phyloP scores from a whole-genome alignment of 1,140 invertebrate species.

The Cotesia chilonis region DNA sequence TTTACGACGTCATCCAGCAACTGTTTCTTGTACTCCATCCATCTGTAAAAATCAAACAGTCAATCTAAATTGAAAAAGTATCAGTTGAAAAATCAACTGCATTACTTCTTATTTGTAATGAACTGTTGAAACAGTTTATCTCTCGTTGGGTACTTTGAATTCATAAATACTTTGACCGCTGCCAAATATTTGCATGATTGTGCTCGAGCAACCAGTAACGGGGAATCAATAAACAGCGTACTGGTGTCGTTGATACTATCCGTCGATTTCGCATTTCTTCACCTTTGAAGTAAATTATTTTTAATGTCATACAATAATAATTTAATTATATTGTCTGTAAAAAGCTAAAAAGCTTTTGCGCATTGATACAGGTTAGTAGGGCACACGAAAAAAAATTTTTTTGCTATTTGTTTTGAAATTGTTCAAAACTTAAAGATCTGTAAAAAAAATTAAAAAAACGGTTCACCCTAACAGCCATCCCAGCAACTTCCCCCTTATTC shows the following conservation, averaged over 20 bases:
- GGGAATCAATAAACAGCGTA: slow-evolving; percentile 70
- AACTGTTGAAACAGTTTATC: slow-evolving; percentile 68
- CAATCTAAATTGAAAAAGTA: neutral
- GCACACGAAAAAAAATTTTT: too few species aligned
- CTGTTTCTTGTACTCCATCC: slow-evolving; percentile 66
- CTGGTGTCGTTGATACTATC: slow-evolving; percentile 67
- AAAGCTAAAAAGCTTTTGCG: too few species aligned
- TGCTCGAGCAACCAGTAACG: slow-evolving; percentile 70
- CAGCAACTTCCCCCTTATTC: too few species aligned
- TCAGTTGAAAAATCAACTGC: too few species aligned
- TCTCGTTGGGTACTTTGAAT: slow-evolving; percentile 69
- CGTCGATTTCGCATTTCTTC: slow-evolving; percentile 70
- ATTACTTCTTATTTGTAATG: slow-evolving; percentile 59
- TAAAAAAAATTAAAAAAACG: too few species aligned
- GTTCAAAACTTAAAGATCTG: too few species aligned
- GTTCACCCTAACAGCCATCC: too few species aligned
- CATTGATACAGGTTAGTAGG: too few species aligned
- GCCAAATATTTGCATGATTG: slow-evolving; percentile 73
- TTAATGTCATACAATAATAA: neutral
- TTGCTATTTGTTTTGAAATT: too few species aligned
- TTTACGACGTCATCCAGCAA: slow-evolving; percentile 64
- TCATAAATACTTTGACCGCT: slow-evolving; percentile 69
- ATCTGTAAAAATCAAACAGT: slow-evolving; percentile 47
- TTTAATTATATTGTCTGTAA: neutral
- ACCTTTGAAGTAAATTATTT: slow-evolving; percentile 55